A percentile compares a stretch with the other conserved stretches of the same genome.
phyloP scores from a whole-genome alignment of 2,113 vertebrate genomes.

The Nycticorax nycticorax region DNA sequence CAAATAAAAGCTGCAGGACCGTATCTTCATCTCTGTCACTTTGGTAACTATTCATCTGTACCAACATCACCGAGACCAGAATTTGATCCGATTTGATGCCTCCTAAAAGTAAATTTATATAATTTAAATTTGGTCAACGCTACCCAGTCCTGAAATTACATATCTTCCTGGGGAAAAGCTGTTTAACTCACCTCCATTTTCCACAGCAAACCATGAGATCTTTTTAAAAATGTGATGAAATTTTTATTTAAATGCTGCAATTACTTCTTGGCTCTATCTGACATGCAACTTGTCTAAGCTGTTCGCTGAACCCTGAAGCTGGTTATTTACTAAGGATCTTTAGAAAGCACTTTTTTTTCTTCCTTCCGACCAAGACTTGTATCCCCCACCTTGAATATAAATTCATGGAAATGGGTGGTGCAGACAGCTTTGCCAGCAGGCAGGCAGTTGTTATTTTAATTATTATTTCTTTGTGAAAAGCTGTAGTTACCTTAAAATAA shows the following conservation, averaged over 20 bases:
- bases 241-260: conserved; percentile 60
- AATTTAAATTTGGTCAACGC: neutral
- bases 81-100: neutral
- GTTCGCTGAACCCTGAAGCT: conserved; percentile 64
- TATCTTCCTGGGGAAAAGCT: no score
- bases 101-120: neutral
- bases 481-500: conserved; percentile 60
- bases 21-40: neutral
- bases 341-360: neutral
- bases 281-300: conserved; percentile 44
- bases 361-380: neutral
- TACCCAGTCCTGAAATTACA: neutral
- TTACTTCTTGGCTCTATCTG: conserved; percentile 44
- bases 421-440: conserved; percentile 36
- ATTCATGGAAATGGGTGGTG: conserved; percentile 74
- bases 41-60: neutral
- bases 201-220: conserved; percentile 18
- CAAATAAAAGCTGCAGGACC: neutral
- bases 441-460: conserved; percentile 63
- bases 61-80: neutral
- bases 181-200: conserved; percentile 45
- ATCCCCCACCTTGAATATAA: conserved; percentile 58
- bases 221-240: conserved; percentile 27
- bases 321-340: conserved; percentile 69
- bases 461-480: conserved; percentile 59